Base-by-base conservation (phyloP, 2,888 invertebrate species). In the Eurytoma californica region DNA sequence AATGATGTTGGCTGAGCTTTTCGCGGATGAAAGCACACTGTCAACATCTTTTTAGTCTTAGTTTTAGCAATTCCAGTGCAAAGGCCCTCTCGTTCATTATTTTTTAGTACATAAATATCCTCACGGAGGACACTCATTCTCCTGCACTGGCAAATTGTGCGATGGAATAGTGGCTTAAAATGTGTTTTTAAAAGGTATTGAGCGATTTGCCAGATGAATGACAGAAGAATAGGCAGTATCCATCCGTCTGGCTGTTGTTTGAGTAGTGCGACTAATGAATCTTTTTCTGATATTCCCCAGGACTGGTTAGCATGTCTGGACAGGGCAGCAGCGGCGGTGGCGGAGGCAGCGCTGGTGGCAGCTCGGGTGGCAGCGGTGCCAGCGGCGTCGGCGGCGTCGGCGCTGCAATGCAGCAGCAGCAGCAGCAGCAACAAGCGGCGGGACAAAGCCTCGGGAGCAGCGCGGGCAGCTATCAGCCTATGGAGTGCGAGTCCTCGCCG, bases 401-500 rank as follows among this genome's bases (percentile, higher is more conserved):
- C 24, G 51, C 4, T n/a, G 49, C 60, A 60, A 51, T 20, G 57
- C 67, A 14, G 20, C 13, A 51, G 55, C 60, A 60, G 55, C 60
- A 76, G 63, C 47, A n/a, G 75, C 68, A 13, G 53, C 47, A 16
- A 87, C 89, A 90, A 84, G 9, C 74, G 0, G 58, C 58, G 14
- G 65, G 55, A 2, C 20, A 53, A 4, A 77, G 68, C 51, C 24
- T 28, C 30, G 66, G 72, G 47, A 89, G 87, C 83, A 85, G 84
- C 82, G 83, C 86, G 82, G 84, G 86, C 84, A 87, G 88, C 86
- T 87, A 90, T 85, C 92, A 92, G 83, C 94, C 94, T 84, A 96
- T 96, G 95, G 96, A 96, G 86, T 96, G 96, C 92, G 95, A 95
- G 89, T 93, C 94, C 83, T 94, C 94, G 74, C 92, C 92, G 80